phyloP scores from a whole-genome alignment of 2,797 vertebrate species.

The Mormyrops boulengeri region DNA sequence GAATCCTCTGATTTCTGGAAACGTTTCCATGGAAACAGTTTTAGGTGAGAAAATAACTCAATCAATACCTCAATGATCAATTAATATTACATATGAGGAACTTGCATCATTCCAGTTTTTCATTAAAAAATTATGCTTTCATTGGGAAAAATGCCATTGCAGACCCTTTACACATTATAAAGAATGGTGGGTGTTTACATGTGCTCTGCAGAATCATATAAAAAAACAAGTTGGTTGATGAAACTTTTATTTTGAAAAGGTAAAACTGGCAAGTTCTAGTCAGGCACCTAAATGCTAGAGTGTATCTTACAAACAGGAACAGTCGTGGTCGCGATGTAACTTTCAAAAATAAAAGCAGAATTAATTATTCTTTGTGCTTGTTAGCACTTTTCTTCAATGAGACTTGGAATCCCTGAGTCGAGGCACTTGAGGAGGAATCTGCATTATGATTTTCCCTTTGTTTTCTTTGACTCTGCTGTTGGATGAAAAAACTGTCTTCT shows the following conservation, averaged over 20 bases:
- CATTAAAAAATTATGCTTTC: neutral
- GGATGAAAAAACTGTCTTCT: neutral
- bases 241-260: neutral
- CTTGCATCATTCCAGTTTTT: neutral
- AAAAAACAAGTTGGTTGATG: neutral
- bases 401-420: neutral
- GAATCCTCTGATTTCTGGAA: neutral
- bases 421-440: neutral
- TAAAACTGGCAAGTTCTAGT: neutral
- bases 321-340: neutral
- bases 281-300: neutral
- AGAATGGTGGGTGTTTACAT: neutral
- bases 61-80: no score
- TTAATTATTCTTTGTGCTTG: neutral
- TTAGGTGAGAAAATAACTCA: neutral
- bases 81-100: neutral
- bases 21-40: neutral
- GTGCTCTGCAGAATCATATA: neutral
- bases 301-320: neutral
- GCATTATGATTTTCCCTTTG: neutral
- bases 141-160: neutral
- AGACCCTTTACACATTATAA: neutral
- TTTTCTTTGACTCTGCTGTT: neutral
- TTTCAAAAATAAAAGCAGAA: neutral
- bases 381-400: neutral